Base-by-base conservation (phyloP, 2,797 vertebrate species). In the Notolabrus celidotus region DNA sequence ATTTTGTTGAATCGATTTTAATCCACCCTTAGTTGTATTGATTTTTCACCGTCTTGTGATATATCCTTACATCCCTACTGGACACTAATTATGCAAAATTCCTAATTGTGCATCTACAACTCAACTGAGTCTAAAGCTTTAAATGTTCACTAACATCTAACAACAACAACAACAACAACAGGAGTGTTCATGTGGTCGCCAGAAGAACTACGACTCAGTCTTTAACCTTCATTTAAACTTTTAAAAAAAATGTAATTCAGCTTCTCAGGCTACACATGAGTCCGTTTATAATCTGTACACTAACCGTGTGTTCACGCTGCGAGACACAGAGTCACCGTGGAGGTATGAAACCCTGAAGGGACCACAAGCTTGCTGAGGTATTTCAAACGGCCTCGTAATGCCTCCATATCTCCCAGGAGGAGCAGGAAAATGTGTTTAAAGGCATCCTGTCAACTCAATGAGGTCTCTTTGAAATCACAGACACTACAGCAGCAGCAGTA, bases 61-160 rank as follows among this genome's bases (percentile, higher is more conserved):
- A n/a, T n/a, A n/a, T n/a, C n/a, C n/a, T n/a, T n/a, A n/a, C n/a
- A n/a, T n/a, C n/a, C n/a, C n/a, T n/a, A n/a, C n/a, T n/a, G n/a
- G n/a, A n/a, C n/a, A n/a, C n/a, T n/a, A n/a, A n/a, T n/a, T n/a
- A n/a, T n/a, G n/a, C n/a, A n/a, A n/a, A n/a, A n/a, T n/a, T n/a
- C n/a, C n/a, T n/a, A n/a, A n/a, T n/a, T n/a, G n/a, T n/a, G n/a
- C 57, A 39, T 39, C 38, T 33, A 29, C 46, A 10, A 5, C 27
- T 10, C 42, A 41, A 10, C 46, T n/a, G 16, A 16, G 53, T 41
- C 14, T 61, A 5, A 25, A 22, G 55, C 77, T 60, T 27, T 31
- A 11, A 34, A 73, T 47, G 53, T 43, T 19, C 58, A 83, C 83
- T 84, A 85, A 85, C 75, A 14, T 41, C 23, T 51, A 52, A 74